Base-by-base conservation (phyloP, 2,797 vertebrate genomes). In the Hippopotamyrus pictus region DNA sequence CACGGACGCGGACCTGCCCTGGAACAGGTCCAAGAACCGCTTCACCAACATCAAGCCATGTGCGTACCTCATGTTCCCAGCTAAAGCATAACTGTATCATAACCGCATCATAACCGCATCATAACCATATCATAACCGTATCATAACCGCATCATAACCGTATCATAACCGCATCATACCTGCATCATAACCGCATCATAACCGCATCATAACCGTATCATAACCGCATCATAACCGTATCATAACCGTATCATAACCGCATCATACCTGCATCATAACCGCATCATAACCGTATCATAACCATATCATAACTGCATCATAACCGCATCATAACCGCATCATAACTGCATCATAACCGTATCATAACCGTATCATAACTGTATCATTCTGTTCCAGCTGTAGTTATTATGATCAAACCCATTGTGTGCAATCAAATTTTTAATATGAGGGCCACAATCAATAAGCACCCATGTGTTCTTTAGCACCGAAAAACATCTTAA, bases 11-110 rank as follows among this genome's bases (percentile, higher is more conserved):
- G 96, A 96, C 95, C 92, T 96, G 91, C 95, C 96, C 92, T 96
- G 96, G 94, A 96, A 96, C 95, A 96, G 96, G 93, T 96, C 96
- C 92, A 96, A 96, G 94, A 96, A 96, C 94, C 96, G 96, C 44
- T 94, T 97, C 93, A 95, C 96, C 90, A 97, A 97, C 93, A 97
- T 97, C 93, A 96, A 96, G 95, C 96, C 96, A 93, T 97, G 96
- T 44, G 96, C 96, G 95, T 96, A 96, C 65, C 95, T 96, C 3
- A 11, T 51, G 48, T 57, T 53, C 50, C 2, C 85, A 53, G 29
- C 29, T 57, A 29, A 86, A 12, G 33, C 85, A 57, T 8, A 54
- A 86, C 29, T 2, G 4, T 53, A 29, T 29, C n/a, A 14, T 85
- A 85, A 85, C 11, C 6, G 2, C 9, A 59, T 84, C 44, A 25